Conservation (phyloP, 2,797 vertebrate species). For the Rhinella marina region DNA sequence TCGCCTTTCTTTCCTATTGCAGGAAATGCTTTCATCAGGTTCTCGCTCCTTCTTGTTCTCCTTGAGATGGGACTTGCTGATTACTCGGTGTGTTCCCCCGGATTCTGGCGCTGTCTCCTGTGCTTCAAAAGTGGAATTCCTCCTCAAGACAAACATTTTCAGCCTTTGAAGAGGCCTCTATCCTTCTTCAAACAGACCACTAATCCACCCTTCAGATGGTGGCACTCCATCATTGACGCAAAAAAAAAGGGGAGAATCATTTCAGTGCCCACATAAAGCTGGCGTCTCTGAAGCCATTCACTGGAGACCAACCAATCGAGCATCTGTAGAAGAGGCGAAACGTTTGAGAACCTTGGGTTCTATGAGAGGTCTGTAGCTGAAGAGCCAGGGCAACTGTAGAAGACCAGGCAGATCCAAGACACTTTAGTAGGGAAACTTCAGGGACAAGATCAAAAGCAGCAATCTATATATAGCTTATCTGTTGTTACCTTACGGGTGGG, state of each 20-base stretch:
- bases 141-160: neutral
- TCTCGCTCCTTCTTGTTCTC: neutral
- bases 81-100: neutral
- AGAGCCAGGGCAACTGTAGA: no score
- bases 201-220: neutral
- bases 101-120: neutral
- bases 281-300: neutral
- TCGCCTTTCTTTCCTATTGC: neutral
- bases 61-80: slow-evolving; percentile 3
- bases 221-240: neutral
- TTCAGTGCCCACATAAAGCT: neutral
- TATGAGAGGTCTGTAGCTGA: no score
- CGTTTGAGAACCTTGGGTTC: no score
- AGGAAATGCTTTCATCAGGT: slow-evolving; percentile 13
- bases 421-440: no score
- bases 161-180: neutral
- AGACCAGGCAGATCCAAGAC: no score
- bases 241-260: neutral
- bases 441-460: no score
- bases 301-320: neutral
- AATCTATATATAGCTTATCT: no score
- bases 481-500: no score
- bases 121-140: neutral
- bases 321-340: neutral
- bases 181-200: neutral